Evolutionary conservation across 1,140 invertebrate species (phyloP).

Genomic region (Bombyx mandarina): DNA sequence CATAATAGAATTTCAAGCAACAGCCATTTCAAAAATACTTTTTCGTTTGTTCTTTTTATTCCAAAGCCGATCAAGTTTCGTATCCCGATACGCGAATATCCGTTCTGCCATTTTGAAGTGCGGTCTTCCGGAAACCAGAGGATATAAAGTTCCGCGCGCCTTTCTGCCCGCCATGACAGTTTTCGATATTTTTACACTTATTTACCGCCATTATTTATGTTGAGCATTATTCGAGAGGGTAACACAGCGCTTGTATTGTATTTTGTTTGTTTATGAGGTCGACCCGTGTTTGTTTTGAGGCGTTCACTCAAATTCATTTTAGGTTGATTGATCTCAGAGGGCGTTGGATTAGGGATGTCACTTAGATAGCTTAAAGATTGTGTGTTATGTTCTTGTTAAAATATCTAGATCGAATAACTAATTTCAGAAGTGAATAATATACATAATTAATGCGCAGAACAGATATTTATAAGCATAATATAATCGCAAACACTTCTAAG

Average conservation of each 20-base stretch:
- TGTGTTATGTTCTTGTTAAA: no score
- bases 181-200: slow-evolving; percentile 67
- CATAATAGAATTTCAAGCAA: not conserved
- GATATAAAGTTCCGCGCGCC: slow-evolving; percentile 59
- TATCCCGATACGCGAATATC: slow-evolving; percentile 49
- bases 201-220: slow-evolving; percentile 65
- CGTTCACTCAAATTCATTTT: slow-evolving; percentile 6
- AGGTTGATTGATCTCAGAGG: not conserved
- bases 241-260: slow-evolving; percentile 29
- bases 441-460: no score
- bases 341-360: not conserved
- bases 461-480: no score
- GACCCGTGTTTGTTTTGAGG: slow-evolving; percentile 18
- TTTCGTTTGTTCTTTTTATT: no score
- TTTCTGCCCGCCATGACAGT: slow-evolving; percentile 59
- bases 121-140: slow-evolving; percentile 57
- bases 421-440: no score
- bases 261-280: slow-evolving; percentile 14
- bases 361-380: no score
- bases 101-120: slow-evolving; percentile 59
- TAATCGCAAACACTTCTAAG: no score
- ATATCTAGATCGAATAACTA: no score
- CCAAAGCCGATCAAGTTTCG: slow-evolving; percentile 11
- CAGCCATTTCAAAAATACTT: no score
- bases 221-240: slow-evolving; percentile 36